Base-by-base conservation (phyloP, 2,113 vertebrate species). In the Cathartes aura region DNA sequence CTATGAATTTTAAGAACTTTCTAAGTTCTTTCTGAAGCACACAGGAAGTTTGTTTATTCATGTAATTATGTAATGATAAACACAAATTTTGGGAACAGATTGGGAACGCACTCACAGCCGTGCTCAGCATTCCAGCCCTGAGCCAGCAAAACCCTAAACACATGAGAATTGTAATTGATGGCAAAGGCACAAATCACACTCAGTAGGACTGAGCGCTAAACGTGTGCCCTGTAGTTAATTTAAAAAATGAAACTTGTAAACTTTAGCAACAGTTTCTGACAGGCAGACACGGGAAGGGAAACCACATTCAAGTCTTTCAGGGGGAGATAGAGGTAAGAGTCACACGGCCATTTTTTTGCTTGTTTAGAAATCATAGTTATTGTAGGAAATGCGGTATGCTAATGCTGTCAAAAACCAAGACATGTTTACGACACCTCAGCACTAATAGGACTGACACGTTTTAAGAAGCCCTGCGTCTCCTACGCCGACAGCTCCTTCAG, bases 81-180 rank as follows among this genome's bases (percentile, higher is more conserved):
- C 78, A 93, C 40, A 42, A 48, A 67, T 58, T 66, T 76, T 36
- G 53, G 90, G 85, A 90, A 24, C 17, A 63, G 81, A 8, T 34
- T n/a, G n/a, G n/a, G n/a, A n/a, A n/a, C 0, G 0, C 6, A n/a
- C 47, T 81, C 38, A 13, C 13, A 66, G 53, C n/a, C 2, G 0
- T 19, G 16, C 67, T 91, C 24, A 9, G 82, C 58, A n/a, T 62
- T 88, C 82, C 59, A 86, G 38, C 52, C 40, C n/a, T 8, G 19
- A 71, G 72, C 50, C 72, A 87, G 82, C 79, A 86, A 89, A 96
- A 52, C 43, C 36, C 48, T 18, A 14, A 91, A 66, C 71, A 60
- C 12, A 8, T 0, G 9, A 68, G 66, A 67, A 64, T 42, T 22
- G 1, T 11, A 50, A 68, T 7, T 34, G 27, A 87, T 15, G 55